Evolutionary conservation across 2,888 invertebrate genomes (phyloP), one percentile per base, ranked within the genome.

Genomic region (Malacosoma neustria): DNA sequence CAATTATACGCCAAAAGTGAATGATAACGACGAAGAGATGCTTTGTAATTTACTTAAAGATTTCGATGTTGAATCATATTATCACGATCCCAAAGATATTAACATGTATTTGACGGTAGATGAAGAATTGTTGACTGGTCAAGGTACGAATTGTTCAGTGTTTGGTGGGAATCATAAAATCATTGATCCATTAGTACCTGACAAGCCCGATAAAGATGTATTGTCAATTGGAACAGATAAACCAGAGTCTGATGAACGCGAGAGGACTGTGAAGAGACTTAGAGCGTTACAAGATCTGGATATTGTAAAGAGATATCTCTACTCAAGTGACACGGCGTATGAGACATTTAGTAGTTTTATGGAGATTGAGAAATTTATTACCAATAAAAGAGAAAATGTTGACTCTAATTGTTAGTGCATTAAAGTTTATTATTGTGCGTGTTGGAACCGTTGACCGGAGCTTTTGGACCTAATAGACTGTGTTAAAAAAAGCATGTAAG

Each of bases 101-200:
- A 67, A 69, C 9, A 56, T 57, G 38, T 70, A 64, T 55, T 43
- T 70, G 41, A 61, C 58, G 0, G 70, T 70, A 0, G 70, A 70
- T 3, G 70, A 70, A 15, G 67, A 70, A 31, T 33, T 64, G 3
- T 47, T 70, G 3, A 68, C 61, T 0, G 70, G 61, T 0, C 65
- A 67, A 41, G 70, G 70, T 0, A 67, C 69, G 0, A 67, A 68
- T 9, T 49, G 55, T 0, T 66, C 67, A 0, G 65, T 69, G 0
- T 69, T 69, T 14, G 69, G 68, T 2, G 69, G 69, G 0, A 69
- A 68, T 32, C 69, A 67, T 36, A 65, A 54, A 43, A 49, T 51
- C 1, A 39, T 2, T 7, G 54, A 55, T 30, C 43, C 52, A 0
- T 11, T 41, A 3, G 39, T 33, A 3, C 36, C 13, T 2, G 33